Evolutionary conservation across 1,140 invertebrate species (phyloP), one percentile per base, ranked within the genome.

Genomic region (Elysia chlorotica): DNA sequence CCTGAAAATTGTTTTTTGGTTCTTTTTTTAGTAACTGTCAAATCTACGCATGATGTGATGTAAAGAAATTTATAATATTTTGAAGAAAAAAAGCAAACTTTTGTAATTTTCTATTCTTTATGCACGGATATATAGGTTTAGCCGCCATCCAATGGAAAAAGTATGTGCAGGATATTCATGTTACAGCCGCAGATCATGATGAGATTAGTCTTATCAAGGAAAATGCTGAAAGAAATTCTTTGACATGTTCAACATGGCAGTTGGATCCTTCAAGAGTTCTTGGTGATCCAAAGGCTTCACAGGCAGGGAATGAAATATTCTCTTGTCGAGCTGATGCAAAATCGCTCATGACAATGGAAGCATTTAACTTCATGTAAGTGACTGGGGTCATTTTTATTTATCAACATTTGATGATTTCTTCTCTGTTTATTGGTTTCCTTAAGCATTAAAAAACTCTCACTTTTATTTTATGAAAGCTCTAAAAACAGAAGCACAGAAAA

Each of bases 311-410:
- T 28, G 69, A 71, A 63, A 25, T 71, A 10, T 38, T 41, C 33
- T 25, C 33, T 3, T 71, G 59, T 37, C 69, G 63, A 36, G 69
- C 69, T 41, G 69, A 71, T 2, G 57, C 69, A 19, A 71, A 63
- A 37, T 25, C 69, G 31, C 23, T 63, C 37, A 62, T 71, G 59
- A 48, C 28, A 28, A 62, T 71, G 69, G 69, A 71, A 48, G 59
- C 69, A 48, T 71, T 41, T 30, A 38, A 71, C 6, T 71, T 62
- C 28, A 71, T 71, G 69, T 71, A n/a, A 62, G 69, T 71, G 28
- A 31, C 14, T 25, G 6, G 17, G 6, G 6, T 25, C 6, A 17
- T 6, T 28, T 59, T 10, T 59, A 21, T 21, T 59, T 25, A 21
- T 10, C 25, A 17, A 17, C 6, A 25, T 28, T 25, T 21, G 25